Evolutionary conservation across 2,113 vertebrate genomes (phyloP).

Genomic region (Silurus meridionalis): DNA sequence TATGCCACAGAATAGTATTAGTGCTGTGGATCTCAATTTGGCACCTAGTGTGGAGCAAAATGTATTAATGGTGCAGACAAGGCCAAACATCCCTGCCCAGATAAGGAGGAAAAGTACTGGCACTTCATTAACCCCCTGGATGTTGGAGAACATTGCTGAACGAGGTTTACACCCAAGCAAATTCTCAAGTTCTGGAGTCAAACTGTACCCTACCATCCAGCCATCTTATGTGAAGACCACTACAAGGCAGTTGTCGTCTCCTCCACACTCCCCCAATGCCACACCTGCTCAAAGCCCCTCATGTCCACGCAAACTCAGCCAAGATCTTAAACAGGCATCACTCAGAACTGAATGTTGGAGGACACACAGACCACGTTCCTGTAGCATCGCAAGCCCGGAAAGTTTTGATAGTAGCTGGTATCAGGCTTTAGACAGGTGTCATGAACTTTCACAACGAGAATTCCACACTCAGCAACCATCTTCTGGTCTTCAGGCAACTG

Average conservation of each 20-base stretch:
- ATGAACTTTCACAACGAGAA: constrained; percentile 62
- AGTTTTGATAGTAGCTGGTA: constrained; percentile 83
- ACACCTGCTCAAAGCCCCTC: constrained; percentile 83
- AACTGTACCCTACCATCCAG: constrained; percentile 81
- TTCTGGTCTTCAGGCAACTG: constrained; percentile 64
- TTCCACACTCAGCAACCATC: constrained; percentile 71
- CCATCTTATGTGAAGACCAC: constrained; percentile 94
- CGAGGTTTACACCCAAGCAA: constrained; percentile 60
- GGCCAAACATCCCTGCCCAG: constrained; percentile 56
- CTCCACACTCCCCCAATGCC: constrained; percentile 72
- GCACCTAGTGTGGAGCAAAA: constrained; percentile 54
- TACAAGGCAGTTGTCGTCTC: constrained; percentile 90
- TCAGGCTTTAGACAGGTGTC: constrained; percentile 65
- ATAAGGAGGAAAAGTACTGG: constrained; percentile 64
- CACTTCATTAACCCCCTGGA: constrained; percentile 56
- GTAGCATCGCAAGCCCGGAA: constrained; percentile 74
- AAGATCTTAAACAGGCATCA: constrained; percentile 24
- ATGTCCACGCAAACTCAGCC: constrained; percentile 71
- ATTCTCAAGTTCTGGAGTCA: constrained; percentile 67
- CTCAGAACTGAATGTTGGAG: constrained; percentile 57
- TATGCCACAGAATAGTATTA: constrained; percentile 62
- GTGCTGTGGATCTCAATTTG: constrained; percentile 66
- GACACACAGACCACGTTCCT: constrained; percentile 75
- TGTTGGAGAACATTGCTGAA: constrained; percentile 59
- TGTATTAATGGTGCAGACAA: background rate